Evolutionary conservation across 2,797 vertebrate genomes (phyloP), one percentile per base, ranked within the genome.

Genomic region (Typhlichthys subterraneus): DNA sequence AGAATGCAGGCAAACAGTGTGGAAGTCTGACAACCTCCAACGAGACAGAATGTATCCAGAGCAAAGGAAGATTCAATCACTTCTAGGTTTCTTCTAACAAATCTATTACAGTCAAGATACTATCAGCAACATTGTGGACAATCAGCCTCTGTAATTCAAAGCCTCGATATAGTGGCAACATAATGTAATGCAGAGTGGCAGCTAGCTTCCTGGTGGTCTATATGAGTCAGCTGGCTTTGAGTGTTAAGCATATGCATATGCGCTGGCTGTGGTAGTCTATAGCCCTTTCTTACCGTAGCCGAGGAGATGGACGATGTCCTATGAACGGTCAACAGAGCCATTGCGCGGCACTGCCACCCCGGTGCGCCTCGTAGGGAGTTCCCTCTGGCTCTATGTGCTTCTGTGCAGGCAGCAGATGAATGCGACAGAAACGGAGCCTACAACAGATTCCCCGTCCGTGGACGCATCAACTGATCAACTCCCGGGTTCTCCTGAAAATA

Each of bases 241-340:
- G 45, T 10, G 33, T n/a, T 55, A 54, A 31, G 55, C n/a, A n/a
- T n/a, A n/a, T n/a, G 23, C 23, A 23, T 23, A 49, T 12, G 31
- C 0, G 1, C 19, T 9, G 11, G 48, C 3, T 3, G 60, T 67
- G 17, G 15, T 53, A 29, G 19, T 31, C 23, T 4, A 23, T 31
- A 54, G 17, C 10, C 12, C 14, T 12, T 56, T 91, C 93, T 92
- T 79, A 94, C 93, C 13, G 87, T 76, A 46, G 83, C 45, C 0
- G 77, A 66, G 69, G 80, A 73, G 74, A 90, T 69, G 23, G 92
- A 92, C 7, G 92, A 91, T 14, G 82, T 47, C 73, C 93, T 88
- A 60, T 90, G 92, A 67, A 94, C 77, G 23, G 91, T 94, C 74
- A 93, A 74, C 75, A 93, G 82, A 79, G 92, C 91, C 93, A 94